Evolutionary conservation across 2,888 invertebrate species (phyloP), one percentile per base, ranked within the genome.

Genomic region (Drosophila picticornis): DNA sequence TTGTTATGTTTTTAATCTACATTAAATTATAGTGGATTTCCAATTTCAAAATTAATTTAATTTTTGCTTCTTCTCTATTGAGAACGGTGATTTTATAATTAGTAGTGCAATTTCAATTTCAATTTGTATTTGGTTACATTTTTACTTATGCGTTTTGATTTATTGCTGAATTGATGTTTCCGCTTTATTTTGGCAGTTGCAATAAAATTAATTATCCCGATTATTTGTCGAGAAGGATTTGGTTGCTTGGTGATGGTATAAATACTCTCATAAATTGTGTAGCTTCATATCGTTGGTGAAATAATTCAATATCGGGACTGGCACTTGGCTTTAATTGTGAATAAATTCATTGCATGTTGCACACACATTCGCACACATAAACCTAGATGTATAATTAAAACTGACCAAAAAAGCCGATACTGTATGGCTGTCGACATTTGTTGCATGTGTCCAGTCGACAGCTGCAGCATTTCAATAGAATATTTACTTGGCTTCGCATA

Each of bases 381-480:
- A 25, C 40, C 4, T 52, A 43, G 29, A 3, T 55, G 9, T 25
- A 40, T 81, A 73, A 73, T 77, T 77, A 72, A 72, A 81, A 36
- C 16, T 64, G 57, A 57, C 57, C 57, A 52, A 72, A 72, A 68
- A 60, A 48, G 32, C 31, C 27, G 22, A 27, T 38, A 19, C 22
- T 13, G 25, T 32, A 55, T 16, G 63, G 56, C 50, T 60, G 34
- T 61, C 53, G 62, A 56, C 55, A 66, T 70, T 78, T 73, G 74
- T 68, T 66, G 58, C 58, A 52, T 66, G 51, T 52, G 60, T n/a
- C 36, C 38, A 57, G 46, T 43, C 32, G 56, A 10, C 75, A 70
- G 71, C 38, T 53, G 65, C 62, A 72, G 40, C 60, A 63, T 27
- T 60, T 70, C 59, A 53, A 80, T 77, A 48, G 68, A 69, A 73